These are phyloP conservation scores for Threskiornis aethiopicus DNA, from an alignment of 2,797 vertebrate genomes.

Conservation along the genomic window DNA sequence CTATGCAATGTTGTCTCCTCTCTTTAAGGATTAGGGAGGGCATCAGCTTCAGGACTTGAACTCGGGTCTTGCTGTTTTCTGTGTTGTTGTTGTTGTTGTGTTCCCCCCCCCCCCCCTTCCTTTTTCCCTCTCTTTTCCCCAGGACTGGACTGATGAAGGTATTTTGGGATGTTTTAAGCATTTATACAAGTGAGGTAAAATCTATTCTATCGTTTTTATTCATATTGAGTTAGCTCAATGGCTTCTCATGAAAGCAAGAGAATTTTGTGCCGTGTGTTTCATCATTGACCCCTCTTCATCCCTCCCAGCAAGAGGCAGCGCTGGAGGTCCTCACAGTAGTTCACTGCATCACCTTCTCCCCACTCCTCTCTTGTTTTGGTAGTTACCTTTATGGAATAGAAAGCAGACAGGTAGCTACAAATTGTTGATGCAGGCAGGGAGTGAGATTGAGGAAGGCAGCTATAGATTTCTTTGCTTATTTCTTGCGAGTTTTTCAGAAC, in stretches of 20 bases:
- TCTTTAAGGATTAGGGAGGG: conserved; percentile 32
- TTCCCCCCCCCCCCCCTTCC: too few relatives aligned
- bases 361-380: not conserved
- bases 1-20: not conserved
- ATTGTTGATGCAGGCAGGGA: conserved; percentile 61
- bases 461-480: conserved; percentile 76
- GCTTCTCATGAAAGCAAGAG: not conserved
- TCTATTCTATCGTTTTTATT: not conserved
- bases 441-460: conserved; percentile 72
- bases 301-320: not conserved
- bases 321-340: not conserved
- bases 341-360: not conserved
- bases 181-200: not conserved
- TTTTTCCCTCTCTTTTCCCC: not conserved
- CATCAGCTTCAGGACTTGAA: conserved; percentile 2
- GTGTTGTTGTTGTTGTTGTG: too few relatives aligned
- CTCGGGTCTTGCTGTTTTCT: not conserved
- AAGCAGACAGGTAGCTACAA: conserved; percentile 49
- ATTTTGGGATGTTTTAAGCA: not conserved
- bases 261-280: not conserved
- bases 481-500: conserved; percentile 74
- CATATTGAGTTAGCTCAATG: not conserved
- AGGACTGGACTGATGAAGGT: not conserved
- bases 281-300: not conserved
- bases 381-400: conserved; percentile 48